Conservation (phyloP, 2,797 vertebrate genomes). For the Spinibarbus caldwelli region DNA sequence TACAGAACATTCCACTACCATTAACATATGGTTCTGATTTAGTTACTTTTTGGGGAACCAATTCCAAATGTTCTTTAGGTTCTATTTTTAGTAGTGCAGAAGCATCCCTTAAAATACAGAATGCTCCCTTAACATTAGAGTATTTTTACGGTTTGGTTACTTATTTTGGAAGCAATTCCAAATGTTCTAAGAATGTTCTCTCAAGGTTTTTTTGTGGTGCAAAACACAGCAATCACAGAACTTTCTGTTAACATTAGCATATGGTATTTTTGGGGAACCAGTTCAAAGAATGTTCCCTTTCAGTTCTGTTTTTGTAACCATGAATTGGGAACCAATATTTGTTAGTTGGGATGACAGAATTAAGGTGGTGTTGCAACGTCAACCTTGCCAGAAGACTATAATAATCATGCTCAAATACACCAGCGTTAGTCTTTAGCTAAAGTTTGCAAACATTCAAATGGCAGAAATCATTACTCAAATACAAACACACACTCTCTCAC, state of each 20-base stretch:
- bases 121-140: background rate
- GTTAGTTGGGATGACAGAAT: background rate
- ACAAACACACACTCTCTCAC: constrained; percentile 24
- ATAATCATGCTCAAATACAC: background rate
- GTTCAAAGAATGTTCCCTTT: background rate
- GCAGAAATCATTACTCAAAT: constrained; percentile 27
- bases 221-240: background rate
- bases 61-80: background rate
- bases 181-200: too few relatives aligned
- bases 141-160: background rate
- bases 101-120: background rate
- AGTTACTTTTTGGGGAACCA: background rate
- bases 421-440: constrained; percentile 1
- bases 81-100: background rate
- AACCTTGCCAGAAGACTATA: background rate
- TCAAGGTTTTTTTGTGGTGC: background rate
- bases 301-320: background rate
- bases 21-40: background rate
- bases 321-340: background rate
- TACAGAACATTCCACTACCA: background rate
- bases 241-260: background rate
- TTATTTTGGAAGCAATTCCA: too few relatives aligned
- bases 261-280: background rate
- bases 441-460: background rate
- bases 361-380: background rate